These are phyloP conservation scores for Ophioninae sp. DNA, from an alignment of 2,888 invertebrate species.

Conservation along the genomic window DNA sequence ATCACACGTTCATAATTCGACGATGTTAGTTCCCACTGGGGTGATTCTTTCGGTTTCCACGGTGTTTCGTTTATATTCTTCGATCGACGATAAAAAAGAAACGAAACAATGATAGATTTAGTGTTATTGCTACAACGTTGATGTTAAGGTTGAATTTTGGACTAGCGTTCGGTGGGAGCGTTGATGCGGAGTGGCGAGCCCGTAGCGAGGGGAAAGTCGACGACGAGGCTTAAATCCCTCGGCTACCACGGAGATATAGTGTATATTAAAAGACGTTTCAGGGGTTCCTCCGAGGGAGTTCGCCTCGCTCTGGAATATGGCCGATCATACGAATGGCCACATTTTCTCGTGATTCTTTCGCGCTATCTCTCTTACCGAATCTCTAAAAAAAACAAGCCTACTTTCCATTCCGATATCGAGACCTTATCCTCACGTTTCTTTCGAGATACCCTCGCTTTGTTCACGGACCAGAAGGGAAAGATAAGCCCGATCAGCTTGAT, in stretches of 20 bases:
- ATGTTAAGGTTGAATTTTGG: conserved; percentile 28
- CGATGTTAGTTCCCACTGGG: neutral
- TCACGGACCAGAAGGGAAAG: conserved; percentile 10
- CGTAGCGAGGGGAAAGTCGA: conserved; percentile 21
- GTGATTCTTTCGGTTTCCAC: neutral
- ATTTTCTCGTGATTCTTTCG: conserved; percentile 72
- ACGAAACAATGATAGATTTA: conserved; percentile 55
- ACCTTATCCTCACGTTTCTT: conserved; percentile 9
- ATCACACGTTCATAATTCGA: no score
- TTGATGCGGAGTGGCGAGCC: conserved; percentile 4
- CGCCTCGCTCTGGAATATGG: conserved; percentile 66
- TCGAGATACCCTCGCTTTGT: conserved; percentile 4
- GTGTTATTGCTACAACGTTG: conserved; percentile 50
- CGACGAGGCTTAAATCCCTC: conserved; percentile 70
- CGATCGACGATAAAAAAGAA: conserved; percentile 9
- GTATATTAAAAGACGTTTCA: conserved; percentile 81
- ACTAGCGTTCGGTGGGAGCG: neutral
- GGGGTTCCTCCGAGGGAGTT: conserved; percentile 69
- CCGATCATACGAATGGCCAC: conserved; percentile 81
- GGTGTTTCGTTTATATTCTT: conserved; percentile 41
- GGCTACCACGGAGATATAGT: conserved; percentile 79
- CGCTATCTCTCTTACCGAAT: conserved; percentile 66
- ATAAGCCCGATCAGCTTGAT: neutral
- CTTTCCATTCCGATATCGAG: conserved; percentile 66
- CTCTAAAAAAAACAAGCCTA: conserved; percentile 70